Conservation (phyloP, 2,113 vertebrate genomes). For the Hyla sarda region DNA sequence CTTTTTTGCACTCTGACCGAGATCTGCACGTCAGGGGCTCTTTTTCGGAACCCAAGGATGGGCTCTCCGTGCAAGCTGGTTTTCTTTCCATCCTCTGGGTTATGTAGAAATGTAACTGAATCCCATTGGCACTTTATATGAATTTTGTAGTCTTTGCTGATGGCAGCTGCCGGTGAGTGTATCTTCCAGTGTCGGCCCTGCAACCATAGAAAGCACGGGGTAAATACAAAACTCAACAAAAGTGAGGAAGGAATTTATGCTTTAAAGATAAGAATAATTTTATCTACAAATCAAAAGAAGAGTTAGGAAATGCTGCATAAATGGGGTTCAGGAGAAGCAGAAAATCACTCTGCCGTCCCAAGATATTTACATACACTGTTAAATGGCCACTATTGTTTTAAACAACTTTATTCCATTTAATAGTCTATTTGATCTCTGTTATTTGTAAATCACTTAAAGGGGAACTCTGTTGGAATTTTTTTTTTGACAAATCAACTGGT, state of each 20-base stretch:
- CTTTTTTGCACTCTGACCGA: slow-evolving; percentile 77
- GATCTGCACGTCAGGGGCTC: slow-evolving; percentile 68
- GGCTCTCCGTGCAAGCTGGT: slow-evolving; percentile 73
- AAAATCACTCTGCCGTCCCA: no score
- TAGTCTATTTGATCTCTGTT: no score
- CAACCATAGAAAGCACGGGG: background rate
- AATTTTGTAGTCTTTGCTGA: background rate
- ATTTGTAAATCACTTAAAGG: no score
- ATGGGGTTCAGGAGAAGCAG: no score
- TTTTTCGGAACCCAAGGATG: slow-evolving; percentile 69
- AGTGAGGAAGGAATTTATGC: background rate
- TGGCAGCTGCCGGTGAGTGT: background rate
- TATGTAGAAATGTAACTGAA: slow-evolving; percentile 39
- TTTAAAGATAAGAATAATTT: background rate
- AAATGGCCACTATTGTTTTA: no score
- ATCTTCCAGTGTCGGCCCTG: slow-evolving; percentile 24
- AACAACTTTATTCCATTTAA: no score
- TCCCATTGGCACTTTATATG: slow-evolving; percentile 62
- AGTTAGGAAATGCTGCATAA: no score
- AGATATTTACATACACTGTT: no score
- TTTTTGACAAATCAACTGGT: no score
- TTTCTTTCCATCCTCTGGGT: slow-evolving; percentile 83
- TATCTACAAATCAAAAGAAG: background rate
- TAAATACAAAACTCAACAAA: background rate
- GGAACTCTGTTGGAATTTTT: no score